Conservation (phyloP, 2,113 vertebrate species). For the Spheniscus mendiculus region DNA sequence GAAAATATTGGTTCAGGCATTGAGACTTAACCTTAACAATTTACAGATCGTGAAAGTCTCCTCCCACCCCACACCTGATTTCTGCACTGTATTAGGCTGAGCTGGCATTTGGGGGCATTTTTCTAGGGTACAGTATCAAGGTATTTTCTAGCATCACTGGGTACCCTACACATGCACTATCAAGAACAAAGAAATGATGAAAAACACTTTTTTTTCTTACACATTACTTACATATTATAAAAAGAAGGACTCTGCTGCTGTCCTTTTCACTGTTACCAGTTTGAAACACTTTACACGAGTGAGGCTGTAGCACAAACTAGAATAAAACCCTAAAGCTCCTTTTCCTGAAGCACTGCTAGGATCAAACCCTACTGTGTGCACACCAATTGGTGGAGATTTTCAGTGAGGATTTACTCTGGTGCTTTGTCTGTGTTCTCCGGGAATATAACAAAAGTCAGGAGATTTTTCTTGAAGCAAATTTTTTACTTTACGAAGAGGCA, state of each 20-base stretch:
- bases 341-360: background rate
- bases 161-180: background rate
- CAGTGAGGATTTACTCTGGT: background rate
- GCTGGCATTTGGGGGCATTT: background rate
- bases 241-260: background rate
- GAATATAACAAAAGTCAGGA: background rate
- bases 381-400: background rate
- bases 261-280: background rate
- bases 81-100: background rate
- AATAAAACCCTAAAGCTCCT: conserved; percentile 6
- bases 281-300: background rate
- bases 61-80: background rate
- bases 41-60: background rate
- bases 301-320: background rate
- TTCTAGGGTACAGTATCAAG: background rate
- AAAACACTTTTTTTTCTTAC: background rate
- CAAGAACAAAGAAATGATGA: background rate
- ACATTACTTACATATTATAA: background rate
- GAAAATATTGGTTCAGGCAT: background rate
- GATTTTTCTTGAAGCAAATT: background rate
- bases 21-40: background rate
- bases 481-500: background rate
- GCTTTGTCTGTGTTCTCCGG: background rate
- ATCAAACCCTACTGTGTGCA: background rate
- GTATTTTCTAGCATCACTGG: background rate